Conservation (phyloP, 1,140 invertebrate species). For the Sipha flava region DNA sequence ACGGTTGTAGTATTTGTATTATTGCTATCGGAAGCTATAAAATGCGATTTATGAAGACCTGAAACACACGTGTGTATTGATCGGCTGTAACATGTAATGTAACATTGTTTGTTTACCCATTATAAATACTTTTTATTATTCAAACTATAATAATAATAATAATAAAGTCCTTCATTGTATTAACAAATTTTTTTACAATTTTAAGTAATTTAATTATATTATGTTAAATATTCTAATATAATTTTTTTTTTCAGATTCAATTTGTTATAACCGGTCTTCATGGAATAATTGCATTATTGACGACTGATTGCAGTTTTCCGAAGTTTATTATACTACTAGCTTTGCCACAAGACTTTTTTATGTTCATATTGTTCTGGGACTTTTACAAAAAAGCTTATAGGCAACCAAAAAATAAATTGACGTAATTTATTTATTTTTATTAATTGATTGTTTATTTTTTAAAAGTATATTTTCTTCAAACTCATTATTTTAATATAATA, state of each 20-base stretch:
- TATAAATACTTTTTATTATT: no score
- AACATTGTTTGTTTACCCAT: no score
- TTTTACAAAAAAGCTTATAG: conserved; percentile 75
- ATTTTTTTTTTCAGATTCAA: conserved; percentile 51
- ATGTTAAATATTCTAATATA: background rate
- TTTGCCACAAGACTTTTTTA: conserved; percentile 61
- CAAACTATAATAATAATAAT: no score
- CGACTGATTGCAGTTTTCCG: conserved; percentile 64
- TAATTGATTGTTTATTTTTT: background rate
- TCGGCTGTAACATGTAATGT: no score
- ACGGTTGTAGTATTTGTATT: no score
- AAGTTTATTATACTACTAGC: conserved; percentile 51
- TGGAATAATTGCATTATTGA: conserved; percentile 55
- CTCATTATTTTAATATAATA: no score
- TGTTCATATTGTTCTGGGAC: conserved; percentile 72
- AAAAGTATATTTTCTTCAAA: background rate
- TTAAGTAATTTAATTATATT: conserved; percentile 33
- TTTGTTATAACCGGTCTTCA: conserved; percentile 65
- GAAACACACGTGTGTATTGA: no score
- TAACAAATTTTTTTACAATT: no score
- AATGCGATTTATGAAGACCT: no score
- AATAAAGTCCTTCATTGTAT: no score
- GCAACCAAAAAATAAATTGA: conserved; percentile 1
- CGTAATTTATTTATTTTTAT: background rate
- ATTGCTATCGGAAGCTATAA: no score